Percentiles rank a stretch among this genome's conserved stretches.
These are phyloP conservation scores for Troides aeacus DNA, from an alignment of 2,888 invertebrate genomes.

Conservation along the genomic window DNA sequence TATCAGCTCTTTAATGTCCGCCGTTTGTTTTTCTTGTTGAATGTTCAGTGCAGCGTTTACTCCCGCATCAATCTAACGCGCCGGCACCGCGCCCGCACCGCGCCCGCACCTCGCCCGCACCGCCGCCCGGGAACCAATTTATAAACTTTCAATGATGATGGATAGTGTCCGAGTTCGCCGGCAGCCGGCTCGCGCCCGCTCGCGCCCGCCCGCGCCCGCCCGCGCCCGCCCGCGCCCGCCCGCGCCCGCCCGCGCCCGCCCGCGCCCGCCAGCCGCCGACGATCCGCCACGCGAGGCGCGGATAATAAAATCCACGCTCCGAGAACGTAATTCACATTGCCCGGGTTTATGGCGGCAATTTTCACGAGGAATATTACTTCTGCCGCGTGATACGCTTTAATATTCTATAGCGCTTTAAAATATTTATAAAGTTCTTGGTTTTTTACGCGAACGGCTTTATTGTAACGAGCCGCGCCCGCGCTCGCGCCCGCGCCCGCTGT, in stretches of 20 bases:
- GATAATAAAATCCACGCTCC: conserved; percentile 75
- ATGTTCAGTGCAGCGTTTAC: conserved; percentile 34
- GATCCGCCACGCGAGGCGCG: conserved; percentile 59
- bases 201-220: no score
- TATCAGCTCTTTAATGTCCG: no score
- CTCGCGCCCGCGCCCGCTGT: no score
- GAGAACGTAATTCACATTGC: conserved; percentile 68
- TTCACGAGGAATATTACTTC: conserved; percentile 66
- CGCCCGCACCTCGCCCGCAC: conserved; percentile 35
- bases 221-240: no score
- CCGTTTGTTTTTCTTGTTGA: conserved; percentile 22
- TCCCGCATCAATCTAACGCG: conserved; percentile 45
- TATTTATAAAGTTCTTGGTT: conserved; percentile 65
- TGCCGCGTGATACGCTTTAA: conserved; percentile 66
- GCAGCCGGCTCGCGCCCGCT: no score
- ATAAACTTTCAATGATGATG: conserved; percentile 76
- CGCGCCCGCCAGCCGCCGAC: conserved; percentile 39
- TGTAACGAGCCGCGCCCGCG: conserved; percentile 33
- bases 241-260: conserved; percentile 22
- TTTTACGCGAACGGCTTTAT: conserved; percentile 44
- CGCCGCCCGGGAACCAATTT: conserved; percentile 69
- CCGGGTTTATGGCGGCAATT: conserved; percentile 70
- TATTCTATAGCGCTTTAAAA: conserved; percentile 73
- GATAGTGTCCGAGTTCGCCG: conserved; percentile 49
- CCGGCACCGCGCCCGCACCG: conserved; percentile 36